A percentile compares a stretch with the other conserved stretches of the same genome.
phyloP scores from a whole-genome alignment of 2,797 vertebrate genomes.

The Trichosurus vulpecula region DNA sequence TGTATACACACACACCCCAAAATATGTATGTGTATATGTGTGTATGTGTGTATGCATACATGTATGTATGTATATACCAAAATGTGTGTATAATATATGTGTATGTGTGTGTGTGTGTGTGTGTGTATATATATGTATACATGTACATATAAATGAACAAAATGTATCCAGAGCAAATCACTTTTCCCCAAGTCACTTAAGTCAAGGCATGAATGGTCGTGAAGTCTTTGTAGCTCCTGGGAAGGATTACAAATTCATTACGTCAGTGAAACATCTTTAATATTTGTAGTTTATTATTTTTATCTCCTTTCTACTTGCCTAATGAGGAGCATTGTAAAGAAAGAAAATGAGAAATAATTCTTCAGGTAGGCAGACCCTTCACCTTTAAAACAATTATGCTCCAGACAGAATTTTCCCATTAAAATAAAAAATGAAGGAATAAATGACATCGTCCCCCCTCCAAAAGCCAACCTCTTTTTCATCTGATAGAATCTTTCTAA shows the following conservation, averaged over 20 bases:
- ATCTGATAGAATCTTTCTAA: not conserved
- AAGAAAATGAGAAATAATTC: not conserved
- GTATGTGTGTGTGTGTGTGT: not conserved
- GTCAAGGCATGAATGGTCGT: not conserved
- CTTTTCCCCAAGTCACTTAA: not conserved
- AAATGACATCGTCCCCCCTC: not conserved
- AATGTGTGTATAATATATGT: not conserved
- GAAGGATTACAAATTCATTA: not conserved
- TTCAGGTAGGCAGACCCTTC: constrained; percentile 4
- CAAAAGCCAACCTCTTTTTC: not conserved
- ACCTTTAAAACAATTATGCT: constrained; percentile 17
- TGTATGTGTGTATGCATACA: no score
- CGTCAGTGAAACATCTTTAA: not conserved
- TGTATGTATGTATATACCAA: no score
- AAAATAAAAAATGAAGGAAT: constrained; percentile 2
- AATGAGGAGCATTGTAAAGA: not conserved
- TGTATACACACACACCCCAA: no score
- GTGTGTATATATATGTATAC: no score
- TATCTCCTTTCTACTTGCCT: constrained; percentile 1
- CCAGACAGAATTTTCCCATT: not conserved
- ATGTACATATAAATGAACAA: not conserved
- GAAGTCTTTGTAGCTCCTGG: not conserved
- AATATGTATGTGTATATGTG: no score
- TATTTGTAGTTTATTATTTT: not conserved
- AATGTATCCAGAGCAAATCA: not conserved